Evolutionary conservation across 2,888 invertebrate genomes (phyloP), one percentile per base, ranked within the genome.

Genomic region (Mechanitis messenoides): DNA sequence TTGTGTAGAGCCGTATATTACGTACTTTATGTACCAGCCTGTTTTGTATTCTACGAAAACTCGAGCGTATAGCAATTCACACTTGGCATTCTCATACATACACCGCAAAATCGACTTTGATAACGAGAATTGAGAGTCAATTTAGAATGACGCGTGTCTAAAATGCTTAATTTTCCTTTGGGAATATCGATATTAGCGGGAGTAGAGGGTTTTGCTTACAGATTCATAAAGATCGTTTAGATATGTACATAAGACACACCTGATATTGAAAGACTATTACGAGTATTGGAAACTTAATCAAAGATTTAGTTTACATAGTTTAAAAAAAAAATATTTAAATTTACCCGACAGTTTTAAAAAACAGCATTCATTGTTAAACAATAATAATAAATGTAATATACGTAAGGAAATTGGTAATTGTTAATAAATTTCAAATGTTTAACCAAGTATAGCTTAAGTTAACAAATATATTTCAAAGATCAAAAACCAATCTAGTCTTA

Each of bases 21-120:
- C 53, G 58, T 56, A 62, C 57, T 63, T 63, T 59, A 63, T 60
- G 62, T 57, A 3, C 59, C 59, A 50, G 28, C 46, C 62, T 63
- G 59, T 56, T 63, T 63, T 59, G 62, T 63, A 63, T 63, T 59
- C 59, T 47, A 53, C 59, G 38, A 59, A 59, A 59, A 59, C 47
- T 56, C 50, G 28, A 31, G 31, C 31, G 56, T 53, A 45, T 38
- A 46, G 54, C 46, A 54, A 59, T 63, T 59, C 56, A 63, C 56
- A 60, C 45, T 59, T 55, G 46, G 33, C 9, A 12, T 53, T 57
- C 9, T 9, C 9, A 11, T 53, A 31, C 3, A 0, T 31, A 28
- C 11, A 33, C 9, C 12, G 9, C 2, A 57, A 61, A 54, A 31
- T 53, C 11, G 33, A 46, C 53, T 53, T 7, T 61, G 53, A 35